Base-by-base conservation (phyloP, 1,140 invertebrate species). In the Trachymyrmex septentrionalis region DNA sequence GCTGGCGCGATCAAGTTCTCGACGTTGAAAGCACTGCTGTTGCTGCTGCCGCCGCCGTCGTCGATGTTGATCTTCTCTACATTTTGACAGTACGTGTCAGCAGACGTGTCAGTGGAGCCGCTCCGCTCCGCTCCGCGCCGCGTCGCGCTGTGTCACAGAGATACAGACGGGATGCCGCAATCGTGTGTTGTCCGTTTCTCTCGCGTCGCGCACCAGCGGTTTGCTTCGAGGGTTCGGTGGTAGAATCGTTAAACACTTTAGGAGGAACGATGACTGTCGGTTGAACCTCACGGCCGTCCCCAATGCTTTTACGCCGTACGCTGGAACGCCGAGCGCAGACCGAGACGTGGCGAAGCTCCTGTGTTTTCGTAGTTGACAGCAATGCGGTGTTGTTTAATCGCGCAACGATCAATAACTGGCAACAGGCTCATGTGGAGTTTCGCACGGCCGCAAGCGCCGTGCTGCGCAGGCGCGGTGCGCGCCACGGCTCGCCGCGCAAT, bases 331-430 rank as follows among this genome's bases (percentile, higher is more conserved):
- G 92, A 63, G 82, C 21, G 89, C 90, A 44, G 92, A 16, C 69
- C 53, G 69, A 84, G 80, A 86, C 92, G 91, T 87, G 93, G 90
- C 88, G 92, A 91, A 89, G 82, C 87, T 89, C 3, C 3, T 50
- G 48, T 94, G 93, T 94, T 93, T 94, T 94, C 92, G 90, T 92
- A 90, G 91, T 93, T 94, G 92, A 95, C 94, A 92, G 94, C 94
- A 95, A 95, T 95, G 94, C 94, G 93, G 94, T 94, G 94, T 94
- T 95, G 94, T 94, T 94, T 94, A 94, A 95, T 93, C 94, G 94
- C 94, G 92, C 91, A 91, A 94, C 94, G 94, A 95, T 95, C 94
- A 95, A 95, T 95, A 95, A 95, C 94, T 95, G 93, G 94, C 94
- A 95, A 95, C 94, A 95, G 94, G 94, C 94, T 94, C 93, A 93